phyloP scores from a whole-genome alignment of 1,140 invertebrate genomes.

The Parasteatoda tepidariorum region DNA sequence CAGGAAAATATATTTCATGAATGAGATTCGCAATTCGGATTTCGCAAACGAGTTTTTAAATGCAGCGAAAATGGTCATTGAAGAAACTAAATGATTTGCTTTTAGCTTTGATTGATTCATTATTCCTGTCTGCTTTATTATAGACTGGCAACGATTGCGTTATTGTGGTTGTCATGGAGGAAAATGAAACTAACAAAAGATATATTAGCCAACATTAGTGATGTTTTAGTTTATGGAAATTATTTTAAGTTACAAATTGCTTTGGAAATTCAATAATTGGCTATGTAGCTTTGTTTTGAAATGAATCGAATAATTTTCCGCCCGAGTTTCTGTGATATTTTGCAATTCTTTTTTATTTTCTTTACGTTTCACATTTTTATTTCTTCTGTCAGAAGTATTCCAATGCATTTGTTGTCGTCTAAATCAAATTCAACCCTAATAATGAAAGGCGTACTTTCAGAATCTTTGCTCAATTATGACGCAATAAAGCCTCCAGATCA shows the following conservation, averaged over 20 bases:
- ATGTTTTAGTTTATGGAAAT: too few relatives aligned
- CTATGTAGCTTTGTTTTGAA: neutral
- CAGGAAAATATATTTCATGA: too few relatives aligned
- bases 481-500: constrained; percentile 59
- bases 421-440: neutral
- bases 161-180: too few relatives aligned
- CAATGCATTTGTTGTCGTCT: constrained; percentile 18
- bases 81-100: too few relatives aligned
- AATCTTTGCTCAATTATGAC: constrained; percentile 29
- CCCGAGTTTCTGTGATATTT: constrained; percentile 25
- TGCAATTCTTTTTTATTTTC: neutral
- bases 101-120: too few relatives aligned
- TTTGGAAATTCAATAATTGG: neutral
- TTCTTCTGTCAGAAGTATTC: neutral
- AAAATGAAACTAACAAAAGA: too few relatives aligned
- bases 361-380: constrained; percentile 3
- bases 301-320: neutral
- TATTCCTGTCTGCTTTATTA: too few relatives aligned
- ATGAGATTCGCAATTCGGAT: too few relatives aligned
- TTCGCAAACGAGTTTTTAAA: too few relatives aligned
- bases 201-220: too few relatives aligned
- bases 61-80: too few relatives aligned
- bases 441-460: neutral
- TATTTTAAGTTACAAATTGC: neutral
- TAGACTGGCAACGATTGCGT: too few relatives aligned